Base-by-base conservation (phyloP, 2,113 vertebrate genomes). In the Sterrhoptilus dennistouni region DNA sequence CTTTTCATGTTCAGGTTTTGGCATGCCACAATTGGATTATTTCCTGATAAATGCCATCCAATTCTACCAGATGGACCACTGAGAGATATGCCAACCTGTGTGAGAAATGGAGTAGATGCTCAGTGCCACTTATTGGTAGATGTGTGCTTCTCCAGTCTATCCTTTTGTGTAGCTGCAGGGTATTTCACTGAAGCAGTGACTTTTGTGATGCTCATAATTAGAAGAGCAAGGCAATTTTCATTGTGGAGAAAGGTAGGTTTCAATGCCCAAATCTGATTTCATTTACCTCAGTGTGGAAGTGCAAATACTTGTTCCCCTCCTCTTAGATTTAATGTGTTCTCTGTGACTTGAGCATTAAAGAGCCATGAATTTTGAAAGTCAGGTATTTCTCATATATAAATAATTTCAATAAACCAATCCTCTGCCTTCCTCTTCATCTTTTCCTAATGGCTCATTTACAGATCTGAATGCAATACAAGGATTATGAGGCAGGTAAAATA, bases 1-100 rank as follows among this genome's bases (percentile, higher is more conserved):
- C 91, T 97, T 97, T 95, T 96, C 97, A 96, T 95, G 88, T 96
- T 96, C 97, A 94, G 96, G 95, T 94, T 97, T 97, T 98, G 97
- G 97, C 97, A 97, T 96, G 96, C 97, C 96, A 97, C 91, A 94
- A 96, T 91, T 98, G 97, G 97, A 97, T 96, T 95, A 93, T 97
- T 98, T 98, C 97, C 97, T 97, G 93, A 97, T 97, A 97, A 98
- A 97, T 96, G 86, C 96, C 94, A 96, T 97, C 97, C 97, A 98
- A 97, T 97, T 98, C 87, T 96, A 96, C 93, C 96, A 94, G 82
- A 97, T 97, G 93, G 94, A 96, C 93, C 84, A 79, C 93, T 95
- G 94, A 98, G 94, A 96, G 94, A 97, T 91, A 95, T 97, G 97
- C 96, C 97, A 98, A 96, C 91, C 96, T 98, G 94, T 87, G 94